These are phyloP conservation scores for Noctuana brunneofusca DNA, from an alignment of 2,888 invertebrate species.

Conservation along the genomic window DNA sequence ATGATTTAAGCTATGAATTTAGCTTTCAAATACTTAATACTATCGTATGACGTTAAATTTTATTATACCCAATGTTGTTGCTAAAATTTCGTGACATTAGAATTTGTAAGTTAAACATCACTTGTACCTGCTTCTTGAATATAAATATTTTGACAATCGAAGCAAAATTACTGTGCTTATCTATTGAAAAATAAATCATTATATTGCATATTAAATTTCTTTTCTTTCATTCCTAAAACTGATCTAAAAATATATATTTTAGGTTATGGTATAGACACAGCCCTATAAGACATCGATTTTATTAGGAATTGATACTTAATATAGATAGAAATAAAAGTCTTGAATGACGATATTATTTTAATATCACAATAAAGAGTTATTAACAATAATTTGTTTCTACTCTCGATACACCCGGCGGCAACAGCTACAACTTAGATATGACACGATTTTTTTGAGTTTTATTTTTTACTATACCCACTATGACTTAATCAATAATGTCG, in stretches of 20 bases:
- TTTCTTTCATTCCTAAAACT: slow-evolving; percentile 51
- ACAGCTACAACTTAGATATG: slow-evolving; percentile 5
- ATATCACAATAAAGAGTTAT: slow-evolving; percentile 66
- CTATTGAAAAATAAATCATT: slow-evolving; percentile 79
- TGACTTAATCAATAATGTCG: not conserved
- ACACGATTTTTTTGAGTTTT: slow-evolving; percentile 13
- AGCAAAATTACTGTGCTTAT: slow-evolving; percentile 83
- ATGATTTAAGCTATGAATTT: slow-evolving; percentile 13
- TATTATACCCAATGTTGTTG: slow-evolving; percentile 50
- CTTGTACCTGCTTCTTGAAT: slow-evolving; percentile 80
- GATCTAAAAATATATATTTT: not conserved
- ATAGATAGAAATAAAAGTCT: slow-evolving; percentile 33
- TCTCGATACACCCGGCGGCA: not conserved
- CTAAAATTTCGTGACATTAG: slow-evolving; percentile 56
- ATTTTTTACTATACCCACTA: not conserved
- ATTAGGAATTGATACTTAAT: not conserved
- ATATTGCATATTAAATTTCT: slow-evolving; percentile 60
- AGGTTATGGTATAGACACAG: too few species aligned
- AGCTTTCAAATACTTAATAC: slow-evolving; percentile 18
- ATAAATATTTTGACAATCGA: slow-evolving; percentile 80
- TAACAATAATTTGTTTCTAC: slow-evolving; percentile 45
- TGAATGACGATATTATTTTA: slow-evolving; percentile 60
- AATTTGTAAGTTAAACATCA: slow-evolving; percentile 76
- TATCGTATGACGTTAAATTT: slow-evolving; percentile 41
- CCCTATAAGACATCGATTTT: not conserved